Conservation (phyloP, 1,140 invertebrate genomes). For the Stratiolaelaps scimitus region DNA sequence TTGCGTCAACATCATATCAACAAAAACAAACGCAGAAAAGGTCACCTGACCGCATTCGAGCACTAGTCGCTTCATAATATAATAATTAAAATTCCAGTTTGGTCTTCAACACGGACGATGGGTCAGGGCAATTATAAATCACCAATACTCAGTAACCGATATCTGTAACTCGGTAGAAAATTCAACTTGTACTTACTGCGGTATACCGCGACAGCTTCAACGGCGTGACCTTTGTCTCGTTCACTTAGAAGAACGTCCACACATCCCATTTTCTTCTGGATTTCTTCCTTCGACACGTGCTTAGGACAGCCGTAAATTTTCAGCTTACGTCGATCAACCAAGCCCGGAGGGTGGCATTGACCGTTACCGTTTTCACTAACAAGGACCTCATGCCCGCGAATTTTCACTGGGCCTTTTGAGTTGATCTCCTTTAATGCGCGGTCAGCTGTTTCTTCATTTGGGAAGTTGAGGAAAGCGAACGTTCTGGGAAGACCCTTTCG, state of each 20-base stretch:
- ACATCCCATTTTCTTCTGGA: slow-evolving; percentile 15
- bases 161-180: too few relatives aligned
- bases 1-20: too few relatives aligned
- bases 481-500: slow-evolving; percentile 5
- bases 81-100: too few relatives aligned
- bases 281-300: not conserved
- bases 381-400: slow-evolving; percentile 6
- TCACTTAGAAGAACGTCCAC: slow-evolving; percentile 7
- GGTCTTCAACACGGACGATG: too few relatives aligned
- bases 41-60: too few relatives aligned
- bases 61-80: too few relatives aligned
- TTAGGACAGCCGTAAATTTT: slow-evolving; percentile 22
- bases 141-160: too few relatives aligned
- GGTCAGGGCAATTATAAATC: too few relatives aligned
- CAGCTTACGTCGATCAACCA: slow-evolving; percentile 10
- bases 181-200: not conserved
- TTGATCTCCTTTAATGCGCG: slow-evolving; percentile 9
- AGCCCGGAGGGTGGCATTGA: not conserved
- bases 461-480: slow-evolving; percentile 19
- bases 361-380: slow-evolving; percentile 23
- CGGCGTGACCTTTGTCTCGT: slow-evolving; percentile 3
- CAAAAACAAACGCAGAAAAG: too few relatives aligned
- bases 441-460: slow-evolving; percentile 18
- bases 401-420: slow-evolving; percentile 4
- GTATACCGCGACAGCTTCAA: slow-evolving; percentile 14